Conservation (phyloP, 2,888 invertebrate genomes). For the Stomorhina lunata region DNA sequence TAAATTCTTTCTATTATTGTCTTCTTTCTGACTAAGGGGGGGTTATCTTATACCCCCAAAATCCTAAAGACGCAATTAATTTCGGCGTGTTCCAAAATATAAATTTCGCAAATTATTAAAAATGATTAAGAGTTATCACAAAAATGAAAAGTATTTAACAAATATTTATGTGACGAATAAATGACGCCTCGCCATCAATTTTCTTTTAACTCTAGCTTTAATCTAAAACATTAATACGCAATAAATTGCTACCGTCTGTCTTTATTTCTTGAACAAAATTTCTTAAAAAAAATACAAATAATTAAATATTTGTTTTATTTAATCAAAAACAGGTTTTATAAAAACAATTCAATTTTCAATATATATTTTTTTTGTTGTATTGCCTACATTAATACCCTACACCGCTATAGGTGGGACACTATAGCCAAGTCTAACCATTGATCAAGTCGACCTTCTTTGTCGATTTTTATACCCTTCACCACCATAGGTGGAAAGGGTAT, state of each 20-base stretch:
- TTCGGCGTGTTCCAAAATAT: constrained; percentile 28
- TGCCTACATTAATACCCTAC: no score
- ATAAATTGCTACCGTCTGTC: not conserved
- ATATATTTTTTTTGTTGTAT: not conserved
- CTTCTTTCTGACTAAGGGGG: not conserved
- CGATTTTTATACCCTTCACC: no score
- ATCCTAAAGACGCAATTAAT: not conserved
- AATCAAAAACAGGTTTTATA: constrained; percentile 11
- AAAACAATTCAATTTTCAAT: not conserved
- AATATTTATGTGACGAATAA: not conserved
- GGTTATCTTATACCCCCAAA: not conserved
- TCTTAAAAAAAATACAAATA: not conserved
- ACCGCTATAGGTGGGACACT: no score
- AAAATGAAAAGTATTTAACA: not conserved
- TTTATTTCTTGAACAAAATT: not conserved
- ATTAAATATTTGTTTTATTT: not conserved
- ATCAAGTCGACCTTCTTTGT: no score
- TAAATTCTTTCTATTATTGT: not conserved
- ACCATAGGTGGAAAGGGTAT: no score
- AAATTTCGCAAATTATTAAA: not conserved
- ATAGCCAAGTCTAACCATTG: no score
- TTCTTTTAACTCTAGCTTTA: not conserved
- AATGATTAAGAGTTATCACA: not conserved
- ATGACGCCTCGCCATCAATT: not conserved
- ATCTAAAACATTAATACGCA: constrained; percentile 6